phyloP scores from a whole-genome alignment of 2,797 vertebrate species.

The Lacerta agilis region DNA sequence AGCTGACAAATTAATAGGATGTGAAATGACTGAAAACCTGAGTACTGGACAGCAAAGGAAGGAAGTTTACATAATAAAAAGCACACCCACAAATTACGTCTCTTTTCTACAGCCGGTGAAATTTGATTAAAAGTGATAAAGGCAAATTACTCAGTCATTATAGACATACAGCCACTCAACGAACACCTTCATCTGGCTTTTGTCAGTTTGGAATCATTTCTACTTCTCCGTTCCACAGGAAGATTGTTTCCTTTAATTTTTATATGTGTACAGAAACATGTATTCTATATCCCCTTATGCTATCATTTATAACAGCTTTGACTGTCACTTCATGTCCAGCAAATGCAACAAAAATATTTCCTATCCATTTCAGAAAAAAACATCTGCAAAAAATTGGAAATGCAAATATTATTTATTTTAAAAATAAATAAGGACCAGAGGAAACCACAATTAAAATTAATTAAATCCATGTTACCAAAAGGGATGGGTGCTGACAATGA shows the following conservation, averaged over 20 bases:
- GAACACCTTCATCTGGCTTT: slow-evolving; percentile 53
- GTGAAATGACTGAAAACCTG: slow-evolving; percentile 61
- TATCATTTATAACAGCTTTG: not conserved
- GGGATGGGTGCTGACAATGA: slow-evolving; percentile 39
- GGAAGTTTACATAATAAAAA: slow-evolving; percentile 75
- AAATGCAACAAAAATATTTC: not conserved
- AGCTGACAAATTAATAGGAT: slow-evolving; percentile 68
- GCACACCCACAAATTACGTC: slow-evolving; percentile 59
- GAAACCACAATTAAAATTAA: slow-evolving; percentile 58
- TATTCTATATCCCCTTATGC: not conserved
- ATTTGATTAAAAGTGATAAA: slow-evolving; percentile 65
- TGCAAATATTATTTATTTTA: not conserved
- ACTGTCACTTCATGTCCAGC: not conserved
- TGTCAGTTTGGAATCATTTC: slow-evolving; percentile 36
- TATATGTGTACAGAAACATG: not conserved
- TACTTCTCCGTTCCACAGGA: slow-evolving; percentile 30
- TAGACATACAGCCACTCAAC: slow-evolving; percentile 46
- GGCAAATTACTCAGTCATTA: slow-evolving; percentile 66
- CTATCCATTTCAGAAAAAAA: slow-evolving; percentile 19
- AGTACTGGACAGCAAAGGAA: slow-evolving; percentile 68
- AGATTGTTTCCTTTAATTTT: slow-evolving; percentile 17
- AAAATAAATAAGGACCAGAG: slow-evolving; percentile 30
- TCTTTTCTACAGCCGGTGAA: slow-evolving; percentile 65
- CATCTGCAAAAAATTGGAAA: slow-evolving; percentile 47
- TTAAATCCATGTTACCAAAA: slow-evolving; percentile 35